A percentile compares a stretch with the other conserved stretches of the same genome.
Evolutionary conservation across 2,888 invertebrate genomes (phyloP).

Genomic region (Nymphalis polychloros): DNA sequence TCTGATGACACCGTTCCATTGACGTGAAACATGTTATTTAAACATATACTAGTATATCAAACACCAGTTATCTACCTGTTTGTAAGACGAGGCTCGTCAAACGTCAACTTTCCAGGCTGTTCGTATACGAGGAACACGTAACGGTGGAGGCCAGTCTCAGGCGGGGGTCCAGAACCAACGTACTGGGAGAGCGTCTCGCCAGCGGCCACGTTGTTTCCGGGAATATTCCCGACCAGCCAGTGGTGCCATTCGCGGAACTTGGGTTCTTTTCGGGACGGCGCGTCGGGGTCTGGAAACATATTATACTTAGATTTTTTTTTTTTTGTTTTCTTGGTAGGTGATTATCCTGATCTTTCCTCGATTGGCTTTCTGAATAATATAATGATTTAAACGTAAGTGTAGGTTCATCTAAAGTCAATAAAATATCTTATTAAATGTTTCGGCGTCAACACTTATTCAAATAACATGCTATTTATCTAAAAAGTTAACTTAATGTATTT

Average conservation of each 20-base stretch:
- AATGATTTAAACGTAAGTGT: no score
- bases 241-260: slow-evolving; percentile 94
- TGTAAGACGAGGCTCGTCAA: slow-evolving; percentile 79
- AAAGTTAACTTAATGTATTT: no score
- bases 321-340: neutral
- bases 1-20: no score
- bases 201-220: slow-evolving; percentile 84
- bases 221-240: slow-evolving; percentile 94
- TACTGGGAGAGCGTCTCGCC: slow-evolving; percentile 91
- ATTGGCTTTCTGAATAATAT: no score
- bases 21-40: no score
- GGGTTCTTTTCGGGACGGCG: slow-evolving; percentile 91
- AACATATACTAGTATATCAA: no score
- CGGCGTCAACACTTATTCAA: no score
- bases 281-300: slow-evolving; percentile 89
- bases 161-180: slow-evolving; percentile 92
- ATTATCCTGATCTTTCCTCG: no score
- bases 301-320: neutral
- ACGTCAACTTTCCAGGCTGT: slow-evolving; percentile 83
- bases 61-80: slow-evolving; percentile 59
- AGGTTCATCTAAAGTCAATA: no score
- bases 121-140: slow-evolving; percentile 90
- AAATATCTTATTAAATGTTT: no score
- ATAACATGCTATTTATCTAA: no score
- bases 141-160: slow-evolving; percentile 87